Percentiles rank a stretch among this genome's conserved stretches.
Evolutionary conservation across 2,888 invertebrate genomes (phyloP).

Genomic region (Agrotis clavis): DNA sequence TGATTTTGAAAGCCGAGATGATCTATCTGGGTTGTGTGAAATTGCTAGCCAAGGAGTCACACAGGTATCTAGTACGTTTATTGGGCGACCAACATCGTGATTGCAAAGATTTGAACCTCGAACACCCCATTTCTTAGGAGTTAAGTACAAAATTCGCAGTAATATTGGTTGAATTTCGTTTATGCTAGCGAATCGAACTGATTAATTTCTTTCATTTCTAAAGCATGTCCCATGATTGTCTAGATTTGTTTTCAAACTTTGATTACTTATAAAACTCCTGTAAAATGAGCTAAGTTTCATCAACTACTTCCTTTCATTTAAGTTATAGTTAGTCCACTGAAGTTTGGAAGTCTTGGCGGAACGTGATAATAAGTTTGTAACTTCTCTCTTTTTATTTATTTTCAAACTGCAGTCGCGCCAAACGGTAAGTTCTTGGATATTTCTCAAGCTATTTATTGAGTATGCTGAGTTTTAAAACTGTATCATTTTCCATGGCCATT

Average conservation of each 20-base stretch:
- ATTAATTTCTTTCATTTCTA: constrained; percentile 15
- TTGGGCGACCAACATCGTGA: neutral
- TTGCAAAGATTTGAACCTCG: neutral
- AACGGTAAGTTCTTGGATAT: neutral
- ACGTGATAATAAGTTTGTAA: constrained; percentile 37
- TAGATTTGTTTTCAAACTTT: constrained; percentile 19
- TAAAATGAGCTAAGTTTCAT: constrained; percentile 27
- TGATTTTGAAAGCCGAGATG: neutral
- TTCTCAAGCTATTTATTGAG: constrained; percentile 2
- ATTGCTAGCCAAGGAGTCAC: neutral
- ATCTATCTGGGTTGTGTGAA: neutral
- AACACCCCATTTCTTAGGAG: neutral
- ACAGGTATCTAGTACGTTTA: neutral
- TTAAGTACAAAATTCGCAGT: neutral
- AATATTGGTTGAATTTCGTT: neutral
- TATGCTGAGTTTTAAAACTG: constrained; percentile 8
- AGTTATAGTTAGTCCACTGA: constrained; percentile 41
- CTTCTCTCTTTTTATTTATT: constrained; percentile 25
- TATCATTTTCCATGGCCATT: constrained; percentile 7
- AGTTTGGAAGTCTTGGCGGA: constrained; percentile 25
- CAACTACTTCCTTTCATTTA: constrained; percentile 24
- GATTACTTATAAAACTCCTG: constrained; percentile 18
- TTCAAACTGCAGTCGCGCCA: constrained; percentile 12
- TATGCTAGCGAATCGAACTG: constrained; percentile 5
- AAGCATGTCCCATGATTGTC: neutral